Percentiles rank a stretch among this genome's conserved stretches.
phyloP scores from a whole-genome alignment of 2,113 vertebrate species.

The Mungos mungo region DNA sequence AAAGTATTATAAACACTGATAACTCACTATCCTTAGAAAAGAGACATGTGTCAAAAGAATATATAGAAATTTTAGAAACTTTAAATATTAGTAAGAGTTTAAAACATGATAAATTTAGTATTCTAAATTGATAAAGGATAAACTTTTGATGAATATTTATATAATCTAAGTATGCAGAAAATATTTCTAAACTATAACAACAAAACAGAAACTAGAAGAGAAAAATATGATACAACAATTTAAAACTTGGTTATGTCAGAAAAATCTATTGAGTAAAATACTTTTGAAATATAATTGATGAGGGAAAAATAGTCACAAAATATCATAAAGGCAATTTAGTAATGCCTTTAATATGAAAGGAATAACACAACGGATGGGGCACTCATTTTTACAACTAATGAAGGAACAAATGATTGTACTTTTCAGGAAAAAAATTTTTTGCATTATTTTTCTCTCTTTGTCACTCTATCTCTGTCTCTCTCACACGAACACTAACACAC shows the following conservation, averaged over 20 bases:
- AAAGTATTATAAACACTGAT: not conserved
- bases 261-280: not conserved
- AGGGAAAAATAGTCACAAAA: not conserved
- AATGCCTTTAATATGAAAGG: not conserved
- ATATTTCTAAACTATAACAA: not conserved
- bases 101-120: not conserved
- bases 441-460: not conserved
- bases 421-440: not conserved
- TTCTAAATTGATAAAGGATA: not conserved
- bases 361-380: not conserved
- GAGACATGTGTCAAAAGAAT: not conserved
- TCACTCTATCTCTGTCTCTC: too few relatives aligned
- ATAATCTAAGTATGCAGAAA: too few relatives aligned
- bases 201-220: not conserved
- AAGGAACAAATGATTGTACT: not conserved
- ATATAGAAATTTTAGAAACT: not conserved
- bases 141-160: not conserved
- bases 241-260: not conserved
- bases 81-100: not conserved
- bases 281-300: not conserved
- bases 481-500: not conserved
- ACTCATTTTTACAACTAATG: not conserved
- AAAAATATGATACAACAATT: not conserved
- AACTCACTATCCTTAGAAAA: not conserved
- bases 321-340: not conserved